phyloP scores from a whole-genome alignment of 2,113 vertebrate species.

The Myotis davidii region DNA sequence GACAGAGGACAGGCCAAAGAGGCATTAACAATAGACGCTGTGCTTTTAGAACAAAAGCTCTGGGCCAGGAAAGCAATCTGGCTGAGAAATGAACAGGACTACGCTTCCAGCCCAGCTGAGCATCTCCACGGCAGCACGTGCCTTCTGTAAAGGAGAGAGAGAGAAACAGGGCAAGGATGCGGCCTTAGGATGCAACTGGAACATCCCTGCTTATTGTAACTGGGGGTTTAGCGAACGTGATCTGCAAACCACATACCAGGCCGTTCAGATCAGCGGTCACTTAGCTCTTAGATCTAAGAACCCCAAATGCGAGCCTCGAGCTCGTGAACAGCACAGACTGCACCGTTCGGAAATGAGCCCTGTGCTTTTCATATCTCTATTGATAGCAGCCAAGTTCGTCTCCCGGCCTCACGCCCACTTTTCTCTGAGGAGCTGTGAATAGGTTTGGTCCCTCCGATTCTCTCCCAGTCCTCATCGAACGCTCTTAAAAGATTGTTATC shows the following conservation, averaged over 20 bases:
- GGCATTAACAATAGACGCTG: background rate
- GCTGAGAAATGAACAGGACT: background rate
- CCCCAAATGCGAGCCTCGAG: background rate
- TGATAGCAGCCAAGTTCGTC: background rate
- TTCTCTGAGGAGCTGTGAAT: background rate
- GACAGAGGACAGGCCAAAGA: background rate
- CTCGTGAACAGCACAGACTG: background rate
- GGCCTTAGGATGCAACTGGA: background rate
- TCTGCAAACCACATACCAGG: background rate
- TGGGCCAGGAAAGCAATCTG: background rate
- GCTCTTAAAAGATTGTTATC: background rate
- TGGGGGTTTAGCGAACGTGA: background rate
- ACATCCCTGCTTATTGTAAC: background rate
- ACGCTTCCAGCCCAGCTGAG: background rate
- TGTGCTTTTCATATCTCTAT: background rate
- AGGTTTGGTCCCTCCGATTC: background rate
- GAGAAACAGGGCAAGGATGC: background rate
- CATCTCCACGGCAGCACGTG: conserved; percentile 23
- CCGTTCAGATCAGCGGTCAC: background rate
- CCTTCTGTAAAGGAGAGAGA: conserved; percentile 63
- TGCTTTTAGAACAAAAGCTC: conserved; percentile 25
- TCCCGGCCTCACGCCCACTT: background rate
- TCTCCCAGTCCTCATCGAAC: background rate
- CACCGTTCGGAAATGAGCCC: background rate
- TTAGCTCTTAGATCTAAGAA: background rate